A percentile compares a stretch with the other conserved stretches of the same genome.
Conservation (phyloP, 2,113 vertebrate genomes). For the Parotia lawesii region DNA sequence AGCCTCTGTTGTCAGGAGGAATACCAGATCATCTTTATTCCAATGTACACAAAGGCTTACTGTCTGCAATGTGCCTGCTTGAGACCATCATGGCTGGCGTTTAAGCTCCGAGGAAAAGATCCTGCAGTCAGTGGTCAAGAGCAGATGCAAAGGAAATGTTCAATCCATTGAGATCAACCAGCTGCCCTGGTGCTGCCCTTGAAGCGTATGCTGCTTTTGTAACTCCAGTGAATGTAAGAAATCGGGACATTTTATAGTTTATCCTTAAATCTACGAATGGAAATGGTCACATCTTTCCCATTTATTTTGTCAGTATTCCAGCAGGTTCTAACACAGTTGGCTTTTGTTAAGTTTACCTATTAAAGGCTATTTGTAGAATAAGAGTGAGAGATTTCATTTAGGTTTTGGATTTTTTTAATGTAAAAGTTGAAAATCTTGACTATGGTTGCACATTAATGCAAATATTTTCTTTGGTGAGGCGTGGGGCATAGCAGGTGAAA, state of each 20-base stretch:
- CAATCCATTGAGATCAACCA: not conserved
- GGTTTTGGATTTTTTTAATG: not conserved
- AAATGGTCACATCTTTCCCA: not conserved
- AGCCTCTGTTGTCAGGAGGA: not conserved
- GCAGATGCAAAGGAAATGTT: not conserved
- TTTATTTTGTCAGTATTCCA: not conserved
- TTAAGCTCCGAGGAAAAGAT: not conserved
- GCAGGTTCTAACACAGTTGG: not conserved
- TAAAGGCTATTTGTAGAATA: not conserved
- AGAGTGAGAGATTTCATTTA: not conserved
- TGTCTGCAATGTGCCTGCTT: not conserved
- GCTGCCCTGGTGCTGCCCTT: not conserved
- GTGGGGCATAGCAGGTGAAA: not conserved
- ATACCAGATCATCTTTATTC: not conserved
- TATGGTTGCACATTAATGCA: not conserved
- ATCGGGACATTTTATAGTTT: not conserved
- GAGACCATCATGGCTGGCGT: fast-evolving
- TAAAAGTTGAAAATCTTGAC: not conserved
- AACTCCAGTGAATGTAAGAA: not conserved
- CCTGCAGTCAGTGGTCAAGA: not conserved
- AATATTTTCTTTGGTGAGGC: not conserved
- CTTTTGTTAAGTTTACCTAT: not conserved
- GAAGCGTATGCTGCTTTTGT: not conserved
- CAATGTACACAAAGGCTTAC: not conserved
- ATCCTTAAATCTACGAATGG: not conserved